These are phyloP conservation scores for Yponomeuta evonymella DNA, from an alignment of 2,888 invertebrate genomes.

Conservation along the genomic window DNA sequence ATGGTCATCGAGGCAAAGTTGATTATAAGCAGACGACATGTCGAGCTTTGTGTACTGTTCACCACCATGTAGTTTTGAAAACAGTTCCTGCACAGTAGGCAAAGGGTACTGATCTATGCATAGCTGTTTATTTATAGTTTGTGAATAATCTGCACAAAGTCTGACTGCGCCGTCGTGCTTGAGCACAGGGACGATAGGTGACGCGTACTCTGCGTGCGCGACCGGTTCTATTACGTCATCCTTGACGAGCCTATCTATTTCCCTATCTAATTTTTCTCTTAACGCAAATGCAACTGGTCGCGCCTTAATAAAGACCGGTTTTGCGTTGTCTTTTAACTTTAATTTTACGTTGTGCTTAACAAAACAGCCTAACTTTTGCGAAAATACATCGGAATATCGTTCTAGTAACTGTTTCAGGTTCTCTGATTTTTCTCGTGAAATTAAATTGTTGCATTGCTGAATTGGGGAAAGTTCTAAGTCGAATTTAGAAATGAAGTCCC, in stretches of 20 bases:
- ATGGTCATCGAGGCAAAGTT: not conserved
- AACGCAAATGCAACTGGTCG: too few species aligned
- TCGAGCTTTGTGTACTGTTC: constrained; percentile 3
- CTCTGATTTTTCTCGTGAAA: not conserved
- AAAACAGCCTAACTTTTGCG: not conserved
- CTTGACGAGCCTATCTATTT: not conserved
- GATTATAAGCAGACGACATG: constrained; percentile 2
- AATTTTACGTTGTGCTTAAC: constrained; percentile 1
- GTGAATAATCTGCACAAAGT: constrained; percentile 9
- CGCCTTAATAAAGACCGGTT: too few species aligned
- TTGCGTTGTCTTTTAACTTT: too few species aligned
- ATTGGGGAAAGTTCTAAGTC: constrained; percentile 9
- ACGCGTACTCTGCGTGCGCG: not conserved
- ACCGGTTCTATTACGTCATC: not conserved
- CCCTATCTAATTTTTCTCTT: too few species aligned
- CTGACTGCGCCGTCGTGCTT: constrained; percentile 2
- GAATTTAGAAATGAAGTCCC: constrained; percentile 18
- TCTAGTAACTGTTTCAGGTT: not conserved
- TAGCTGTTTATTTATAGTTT: constrained; percentile 8
- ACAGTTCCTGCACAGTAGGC: constrained; percentile 8
- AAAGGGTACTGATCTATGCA: constrained; percentile 8
- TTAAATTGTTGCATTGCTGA: not conserved
- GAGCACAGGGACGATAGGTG: constrained; percentile 1
- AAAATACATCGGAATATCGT: not conserved
- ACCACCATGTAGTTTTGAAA: constrained; percentile 6